These are phyloP conservation scores for Vesta saturnalis DNA, from an alignment of 2,888 invertebrate genomes.

Conservation along the genomic window DNA sequence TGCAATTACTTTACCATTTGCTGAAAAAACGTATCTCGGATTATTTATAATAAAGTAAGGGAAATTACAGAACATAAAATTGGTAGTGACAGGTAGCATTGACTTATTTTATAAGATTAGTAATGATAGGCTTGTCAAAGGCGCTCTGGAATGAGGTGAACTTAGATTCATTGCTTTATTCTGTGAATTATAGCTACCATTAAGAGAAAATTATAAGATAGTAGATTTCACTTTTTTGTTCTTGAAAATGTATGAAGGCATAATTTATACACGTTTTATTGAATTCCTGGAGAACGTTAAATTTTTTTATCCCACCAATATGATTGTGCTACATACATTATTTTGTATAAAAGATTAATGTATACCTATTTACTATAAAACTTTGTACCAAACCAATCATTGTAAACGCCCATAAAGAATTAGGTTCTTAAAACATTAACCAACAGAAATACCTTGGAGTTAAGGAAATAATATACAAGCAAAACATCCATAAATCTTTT, in stretches of 20 bases:
- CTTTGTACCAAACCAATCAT: neutral
- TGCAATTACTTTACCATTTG: slow-evolving; percentile 22
- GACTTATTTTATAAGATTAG: slow-evolving; percentile 55
- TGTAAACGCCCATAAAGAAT: slow-evolving; percentile 7
- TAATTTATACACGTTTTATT: slow-evolving; percentile 13
- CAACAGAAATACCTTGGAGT: neutral
- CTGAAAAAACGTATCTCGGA: neutral
- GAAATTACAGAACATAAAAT: slow-evolving; percentile 49
- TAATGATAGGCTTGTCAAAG: slow-evolving; percentile 55
- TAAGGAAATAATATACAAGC: neutral
- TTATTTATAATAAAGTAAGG: slow-evolving; percentile 49
- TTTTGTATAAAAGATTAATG: slow-evolving; percentile 10
- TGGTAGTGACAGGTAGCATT: slow-evolving; percentile 56
- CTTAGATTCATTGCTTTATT: slow-evolving; percentile 40
- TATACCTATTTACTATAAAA: neutral
- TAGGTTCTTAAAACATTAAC: slow-evolving; percentile 2
- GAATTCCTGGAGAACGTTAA: slow-evolving; percentile 5
- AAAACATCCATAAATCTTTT: slow-evolving; percentile 5
- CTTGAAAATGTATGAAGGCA: slow-evolving; percentile 12
- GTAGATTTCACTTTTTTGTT: slow-evolving; percentile 11
- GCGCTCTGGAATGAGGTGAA: slow-evolving; percentile 38
- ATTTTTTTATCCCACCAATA: neutral
- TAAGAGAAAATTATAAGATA: slow-evolving; percentile 24
- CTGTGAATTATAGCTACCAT: slow-evolving; percentile 38
- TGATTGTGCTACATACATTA: neutral